Evolutionary conservation across 1,140 invertebrate genomes (phyloP).

Genomic region (Harpegnathos saltator): DNA sequence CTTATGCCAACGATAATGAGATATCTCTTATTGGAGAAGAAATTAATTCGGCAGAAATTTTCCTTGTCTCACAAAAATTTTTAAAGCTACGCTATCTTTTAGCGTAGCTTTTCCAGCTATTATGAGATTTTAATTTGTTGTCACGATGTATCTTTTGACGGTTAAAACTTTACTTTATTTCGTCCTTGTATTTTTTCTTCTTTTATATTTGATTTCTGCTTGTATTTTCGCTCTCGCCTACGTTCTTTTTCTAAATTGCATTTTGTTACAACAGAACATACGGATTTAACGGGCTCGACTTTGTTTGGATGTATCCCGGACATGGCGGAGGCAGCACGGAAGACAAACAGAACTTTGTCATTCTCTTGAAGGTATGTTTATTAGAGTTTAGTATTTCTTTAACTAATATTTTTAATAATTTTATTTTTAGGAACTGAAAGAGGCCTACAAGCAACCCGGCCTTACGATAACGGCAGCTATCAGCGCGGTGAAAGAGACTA

Average conservation of each 20-base stretch:
- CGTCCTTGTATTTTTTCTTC: not conserved
- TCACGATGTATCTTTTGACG: not conserved
- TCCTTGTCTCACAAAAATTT: not conserved
- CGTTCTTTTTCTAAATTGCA: not conserved
- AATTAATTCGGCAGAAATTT: not conserved
- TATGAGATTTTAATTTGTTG: not conserved
- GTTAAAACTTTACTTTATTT: constrained; percentile 8
- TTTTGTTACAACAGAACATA: constrained; percentile 86
- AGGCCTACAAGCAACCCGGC: constrained; percentile 86
- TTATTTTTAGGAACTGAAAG: constrained; percentile 87
- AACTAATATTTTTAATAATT: constrained; percentile 14
- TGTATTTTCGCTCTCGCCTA: not conserved
- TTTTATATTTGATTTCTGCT: constrained; percentile 65
- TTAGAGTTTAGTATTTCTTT: not conserved
- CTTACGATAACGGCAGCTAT: constrained; percentile 92
- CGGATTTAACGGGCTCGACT: constrained; percentile 93
- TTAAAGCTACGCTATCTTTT: too few relatives aligned
- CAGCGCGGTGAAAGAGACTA: constrained; percentile 90
- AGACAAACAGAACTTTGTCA: constrained; percentile 92
- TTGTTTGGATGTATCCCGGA: constrained; percentile 93
- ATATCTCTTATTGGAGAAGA: constrained; percentile 7
- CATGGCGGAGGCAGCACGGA: constrained; percentile 89
- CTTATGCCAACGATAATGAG: not conserved
- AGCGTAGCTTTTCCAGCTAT: too few relatives aligned
- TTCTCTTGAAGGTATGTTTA: constrained; percentile 89